Evolutionary conservation across 2,797 vertebrate species (phyloP), one percentile per base, ranked within the genome.

Genomic region (Sylvilagus floridanus): DNA sequence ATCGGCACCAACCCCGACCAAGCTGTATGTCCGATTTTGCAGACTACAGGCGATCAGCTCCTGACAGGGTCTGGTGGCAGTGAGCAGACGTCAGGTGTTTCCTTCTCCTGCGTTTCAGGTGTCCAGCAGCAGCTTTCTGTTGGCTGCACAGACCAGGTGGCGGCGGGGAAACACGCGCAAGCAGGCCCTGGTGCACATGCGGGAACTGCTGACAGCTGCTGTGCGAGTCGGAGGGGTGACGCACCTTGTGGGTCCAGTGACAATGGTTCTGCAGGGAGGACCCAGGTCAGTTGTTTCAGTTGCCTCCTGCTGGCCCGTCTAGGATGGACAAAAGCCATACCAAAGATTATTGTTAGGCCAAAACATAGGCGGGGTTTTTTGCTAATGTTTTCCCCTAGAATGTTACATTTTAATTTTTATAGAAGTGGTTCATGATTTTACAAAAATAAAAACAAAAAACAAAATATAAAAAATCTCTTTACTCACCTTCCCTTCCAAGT

Each of bases 1-100:
- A 99, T 99, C 0, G 99, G 99, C 88, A 99, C 99, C 21, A 99
- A 98, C 84, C 99, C 99, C 1, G 99, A 99, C 98, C 99, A 99
- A 98, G 98, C 99, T 3, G 99, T 99, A 98, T 9, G 99, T 97
- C 35, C 0, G 3, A 0, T 17, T 50, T 11, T 26, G 77, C 21
- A 0, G 1, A 11, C 78, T 35, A 2, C 24, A 52, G 32, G 0
- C 19, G 73, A 2, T 2, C 0, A 9, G 57, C 21, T 3, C 22
- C 16, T 4, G 16, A 19, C 13, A 9, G 35, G 37, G 22, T 6
- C 63, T 16, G 4, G 47, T 22, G 65, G 16, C 52, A 0, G 26
- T 8, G 6, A 28, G 35, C 76, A 22, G 6, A 37, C 76, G 35
- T 47, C 77, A 57, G 0, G 7, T 0, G 10, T n/a, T 24, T 88